These are phyloP conservation scores for Poeciliopsis turneri DNA, from an alignment of 2,797 vertebrate species.

Conservation along the genomic window DNA sequence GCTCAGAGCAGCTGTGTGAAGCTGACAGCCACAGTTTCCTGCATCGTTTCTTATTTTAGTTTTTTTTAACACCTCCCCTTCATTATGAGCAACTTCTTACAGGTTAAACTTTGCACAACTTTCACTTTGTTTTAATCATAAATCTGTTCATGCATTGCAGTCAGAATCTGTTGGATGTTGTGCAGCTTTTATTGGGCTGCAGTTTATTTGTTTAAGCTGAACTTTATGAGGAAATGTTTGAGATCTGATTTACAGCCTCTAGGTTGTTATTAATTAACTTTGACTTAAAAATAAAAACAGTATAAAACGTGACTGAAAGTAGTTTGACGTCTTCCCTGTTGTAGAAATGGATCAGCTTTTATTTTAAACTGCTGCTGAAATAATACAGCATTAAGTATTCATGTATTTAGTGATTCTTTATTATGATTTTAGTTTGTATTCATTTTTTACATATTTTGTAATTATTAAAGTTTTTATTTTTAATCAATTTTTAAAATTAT, in stretches of 20 bases:
- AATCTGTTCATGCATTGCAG: not conserved
- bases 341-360: not conserved
- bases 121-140: not conserved
- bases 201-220: not conserved
- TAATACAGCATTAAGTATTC: not conserved
- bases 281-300: not conserved
- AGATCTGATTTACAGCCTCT: not conserved
- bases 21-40: not conserved
- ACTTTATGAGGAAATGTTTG: not conserved
- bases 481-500: not conserved
- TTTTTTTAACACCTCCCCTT: not conserved
- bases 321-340: not conserved
- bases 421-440: not conserved
- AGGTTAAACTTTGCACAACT: not conserved
- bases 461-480: not conserved
- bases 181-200: not conserved
- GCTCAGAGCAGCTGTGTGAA: not conserved
- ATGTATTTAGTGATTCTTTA: not conserved
- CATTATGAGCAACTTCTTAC: not conserved
- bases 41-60: not conserved
- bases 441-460: not conserved
- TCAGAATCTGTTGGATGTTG: not conserved
- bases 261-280: not conserved
- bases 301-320: not conserved
- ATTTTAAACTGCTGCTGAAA: not conserved